Evolutionary conservation across 2,888 invertebrate genomes (phyloP).

Genomic region (Sphinx pinastri): DNA sequence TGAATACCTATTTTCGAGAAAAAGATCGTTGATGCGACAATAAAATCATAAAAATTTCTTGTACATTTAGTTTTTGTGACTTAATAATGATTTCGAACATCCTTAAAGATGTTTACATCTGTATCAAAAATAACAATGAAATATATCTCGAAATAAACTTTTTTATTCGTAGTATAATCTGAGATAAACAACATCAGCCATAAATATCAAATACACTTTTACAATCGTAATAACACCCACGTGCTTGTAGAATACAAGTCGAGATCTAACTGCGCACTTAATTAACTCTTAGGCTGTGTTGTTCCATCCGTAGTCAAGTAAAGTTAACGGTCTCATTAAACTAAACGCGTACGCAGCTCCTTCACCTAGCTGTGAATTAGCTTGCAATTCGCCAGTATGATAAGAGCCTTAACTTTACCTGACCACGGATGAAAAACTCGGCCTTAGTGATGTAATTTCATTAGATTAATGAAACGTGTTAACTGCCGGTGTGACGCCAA

Average conservation of each 20-base stretch:
- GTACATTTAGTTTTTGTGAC: too few species aligned
- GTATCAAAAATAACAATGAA: not conserved
- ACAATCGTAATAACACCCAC: slow-evolving; percentile 17
- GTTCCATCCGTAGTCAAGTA: too few species aligned
- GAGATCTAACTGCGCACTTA: slow-evolving; percentile 31
- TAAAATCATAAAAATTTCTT: too few species aligned
- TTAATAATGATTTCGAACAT: not conserved
- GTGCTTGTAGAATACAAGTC: slow-evolving; percentile 18
- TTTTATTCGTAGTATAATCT: slow-evolving; percentile 9
- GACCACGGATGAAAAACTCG: too few species aligned
- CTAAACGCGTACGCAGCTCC: too few species aligned
- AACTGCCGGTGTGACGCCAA: not conserved
- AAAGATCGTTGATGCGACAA: too few species aligned
- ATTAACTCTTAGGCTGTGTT: slow-evolving; percentile 7
- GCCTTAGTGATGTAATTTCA: slow-evolving; percentile 30
- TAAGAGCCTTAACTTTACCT: too few species aligned
- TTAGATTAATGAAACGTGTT: slow-evolving; percentile 1
- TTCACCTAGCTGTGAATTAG: too few species aligned
- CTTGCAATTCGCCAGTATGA: too few species aligned
- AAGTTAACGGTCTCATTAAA: too few species aligned
- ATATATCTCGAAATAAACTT: not conserved
- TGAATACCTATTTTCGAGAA: too few species aligned
- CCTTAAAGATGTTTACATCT: not conserved
- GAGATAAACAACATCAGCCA: slow-evolving; percentile 5
- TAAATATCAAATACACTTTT: slow-evolving; percentile 20